A percentile compares a stretch with the other conserved stretches of the same genome.
phyloP scores from a whole-genome alignment of 2,888 invertebrate species.

The Escarpia spicata region DNA sequence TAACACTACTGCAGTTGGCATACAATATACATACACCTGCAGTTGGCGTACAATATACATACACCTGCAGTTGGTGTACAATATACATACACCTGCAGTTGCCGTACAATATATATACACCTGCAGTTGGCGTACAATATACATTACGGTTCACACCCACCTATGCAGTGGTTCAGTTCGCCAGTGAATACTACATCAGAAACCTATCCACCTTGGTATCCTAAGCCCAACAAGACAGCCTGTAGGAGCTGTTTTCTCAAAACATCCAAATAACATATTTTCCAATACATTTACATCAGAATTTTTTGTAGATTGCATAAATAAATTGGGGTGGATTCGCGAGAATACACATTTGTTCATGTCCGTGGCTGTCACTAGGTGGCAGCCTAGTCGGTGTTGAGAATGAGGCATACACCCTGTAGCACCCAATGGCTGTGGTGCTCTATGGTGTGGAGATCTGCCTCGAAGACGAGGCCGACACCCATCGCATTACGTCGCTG shows the following conservation, averaged over 20 bases:
- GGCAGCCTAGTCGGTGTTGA: conserved; percentile 78
- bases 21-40: background rate
- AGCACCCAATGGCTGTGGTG: conserved; percentile 90
- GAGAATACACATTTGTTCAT: too few relatives aligned
- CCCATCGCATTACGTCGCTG: conserved; percentile 89
- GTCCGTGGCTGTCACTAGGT: background rate
- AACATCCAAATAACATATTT: too few relatives aligned
- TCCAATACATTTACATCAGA: background rate
- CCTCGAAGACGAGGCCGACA: conserved; percentile 88
- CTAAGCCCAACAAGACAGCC: too few relatives aligned
- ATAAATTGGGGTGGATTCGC: too few relatives aligned
- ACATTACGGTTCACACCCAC: background rate
- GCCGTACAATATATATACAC: background rate
- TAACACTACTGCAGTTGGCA: background rate
- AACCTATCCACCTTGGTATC: too few relatives aligned
- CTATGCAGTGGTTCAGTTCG: background rate
- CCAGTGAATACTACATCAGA: background rate
- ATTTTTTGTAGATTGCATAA: background rate
- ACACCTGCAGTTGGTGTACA: background rate
- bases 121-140: background rate
- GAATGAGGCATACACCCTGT: conserved; percentile 86
- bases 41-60: background rate
- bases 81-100: background rate
- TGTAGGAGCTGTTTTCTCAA: too few relatives aligned
- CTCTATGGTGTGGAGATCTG: conserved; percentile 83